Conservation (phyloP, 2,113 vertebrate genomes). For the Anhinga rufa region DNA sequence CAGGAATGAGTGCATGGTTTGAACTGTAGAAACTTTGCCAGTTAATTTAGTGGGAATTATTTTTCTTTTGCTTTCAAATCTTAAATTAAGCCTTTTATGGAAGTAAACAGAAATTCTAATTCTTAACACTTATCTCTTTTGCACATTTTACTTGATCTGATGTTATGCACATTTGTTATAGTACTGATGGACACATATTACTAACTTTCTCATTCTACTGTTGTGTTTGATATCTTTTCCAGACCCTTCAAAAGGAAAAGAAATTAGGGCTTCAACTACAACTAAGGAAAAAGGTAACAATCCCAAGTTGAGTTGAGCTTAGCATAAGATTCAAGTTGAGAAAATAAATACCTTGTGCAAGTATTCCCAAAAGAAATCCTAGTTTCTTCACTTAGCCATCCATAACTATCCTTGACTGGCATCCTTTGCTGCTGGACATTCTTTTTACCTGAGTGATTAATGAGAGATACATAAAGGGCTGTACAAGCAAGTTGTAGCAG, state of each 20-base stretch:
- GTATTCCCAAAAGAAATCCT: neutral
- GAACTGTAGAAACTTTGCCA: neutral
- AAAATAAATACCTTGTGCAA: neutral
- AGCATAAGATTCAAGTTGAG: neutral
- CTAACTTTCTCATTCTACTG: neutral
- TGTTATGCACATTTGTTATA: neutral
- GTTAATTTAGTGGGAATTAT: neutral
- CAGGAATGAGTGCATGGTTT: neutral
- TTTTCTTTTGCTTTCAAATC: neutral
- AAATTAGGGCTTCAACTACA: neutral
- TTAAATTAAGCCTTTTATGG: neutral
- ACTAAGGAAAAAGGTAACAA: conserved; percentile 55
- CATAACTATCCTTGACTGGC: neutral
- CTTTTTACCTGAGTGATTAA: neutral
- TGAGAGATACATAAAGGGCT: neutral
- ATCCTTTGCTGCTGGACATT: neutral
- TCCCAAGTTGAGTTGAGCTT: neutral
- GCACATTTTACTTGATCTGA: neutral
- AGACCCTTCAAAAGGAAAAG: conserved; percentile 47
- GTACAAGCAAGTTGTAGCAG: neutral
- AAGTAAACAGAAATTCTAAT: neutral
- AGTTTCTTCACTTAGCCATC: neutral
- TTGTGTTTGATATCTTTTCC: neutral
- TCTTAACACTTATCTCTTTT: neutral
- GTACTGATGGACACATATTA: neutral